Evolutionary conservation across 1,140 invertebrate genomes (phyloP), one percentile per base, ranked within the genome.

Genomic region (Nasonia longicornis): DNA sequence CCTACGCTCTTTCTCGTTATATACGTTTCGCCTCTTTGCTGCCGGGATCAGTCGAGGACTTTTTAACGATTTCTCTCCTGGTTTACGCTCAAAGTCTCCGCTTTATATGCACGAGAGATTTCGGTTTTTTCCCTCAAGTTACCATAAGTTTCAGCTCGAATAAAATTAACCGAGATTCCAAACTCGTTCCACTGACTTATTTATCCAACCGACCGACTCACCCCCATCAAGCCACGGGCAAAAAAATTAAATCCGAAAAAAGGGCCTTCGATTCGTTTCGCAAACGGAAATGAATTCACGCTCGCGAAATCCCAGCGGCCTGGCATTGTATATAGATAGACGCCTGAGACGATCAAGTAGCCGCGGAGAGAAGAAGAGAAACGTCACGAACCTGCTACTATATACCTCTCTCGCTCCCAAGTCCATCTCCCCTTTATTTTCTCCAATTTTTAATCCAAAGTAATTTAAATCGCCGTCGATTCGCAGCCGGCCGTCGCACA

Each of bases 391-490:
- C 38, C 22, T 12, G 22, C 45, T 10, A 63, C 64, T 12, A 67
- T 31, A 29, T 31, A 29, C 26, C 64, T 4, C 58, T 63, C 31
- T 35, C 31, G 2, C 31, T 35, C 31, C 31, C 64, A 4, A 67
- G 64, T 67, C 29, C 64, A 67, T 67, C 64, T 67, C 64, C 64
- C 48, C 14, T 83, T 83, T 82, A 75, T 73, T 85, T 85, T 77
- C 70, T 85, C 74, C 52, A 80, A 77, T 79, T 81, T 84, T 79
- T 77, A 82, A 82, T 82, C 76, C 75, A 78, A 82, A 82, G 70
- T 72, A 82, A 82, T 82, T 82, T 82, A 82, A 82, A 82, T 82
- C 63, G 66, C 42, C 22, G 63, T 45, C 52, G 73, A 81, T 76
- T 81, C 79, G 72, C 64, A 69, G 48, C 67, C 48, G 69, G 22